Conservation (phyloP, 2,113 vertebrate genomes). For the Ia io region DNA sequence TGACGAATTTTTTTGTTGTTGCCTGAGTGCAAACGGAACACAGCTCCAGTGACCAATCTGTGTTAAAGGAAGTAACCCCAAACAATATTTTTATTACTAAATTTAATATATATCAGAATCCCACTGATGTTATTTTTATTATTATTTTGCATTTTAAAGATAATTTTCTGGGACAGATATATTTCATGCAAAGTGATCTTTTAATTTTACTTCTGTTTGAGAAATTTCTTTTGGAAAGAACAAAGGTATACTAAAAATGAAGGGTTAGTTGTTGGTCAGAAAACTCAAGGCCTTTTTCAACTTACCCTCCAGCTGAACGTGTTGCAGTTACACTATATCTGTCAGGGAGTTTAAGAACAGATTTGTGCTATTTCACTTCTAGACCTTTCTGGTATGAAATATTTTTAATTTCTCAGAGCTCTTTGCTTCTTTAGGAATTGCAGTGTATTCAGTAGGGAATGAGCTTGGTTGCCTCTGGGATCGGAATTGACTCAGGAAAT, state of each 20-base stretch:
- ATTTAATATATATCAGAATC: not conserved
- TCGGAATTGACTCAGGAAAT: not conserved
- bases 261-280: not conserved
- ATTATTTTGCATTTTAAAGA: conserved; percentile 11
- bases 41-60: conserved; percentile 28
- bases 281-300: not conserved
- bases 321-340: not conserved
- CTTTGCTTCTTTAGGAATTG: conserved; percentile 33
- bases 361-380: not conserved
- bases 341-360: not conserved
- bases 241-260: not conserved
- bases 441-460: not conserved
- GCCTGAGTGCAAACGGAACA: conserved; percentile 30
- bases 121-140: conserved; percentile 7
- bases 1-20: conserved; percentile 8
- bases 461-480: not conserved
- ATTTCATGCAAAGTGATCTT: not conserved
- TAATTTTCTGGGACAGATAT: conserved; percentile 29
- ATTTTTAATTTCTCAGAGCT: conserved; percentile 20
- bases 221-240: not conserved
- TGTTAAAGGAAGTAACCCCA: conserved; percentile 47
- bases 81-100: conserved; percentile 18
- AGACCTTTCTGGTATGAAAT: conserved; percentile 30
- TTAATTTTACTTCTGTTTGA: conserved; percentile 42
- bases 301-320: not conserved